These are phyloP conservation scores for Danio jaintianensis DNA, from an alignment of 2,797 vertebrate species.

Conservation along the genomic window DNA sequence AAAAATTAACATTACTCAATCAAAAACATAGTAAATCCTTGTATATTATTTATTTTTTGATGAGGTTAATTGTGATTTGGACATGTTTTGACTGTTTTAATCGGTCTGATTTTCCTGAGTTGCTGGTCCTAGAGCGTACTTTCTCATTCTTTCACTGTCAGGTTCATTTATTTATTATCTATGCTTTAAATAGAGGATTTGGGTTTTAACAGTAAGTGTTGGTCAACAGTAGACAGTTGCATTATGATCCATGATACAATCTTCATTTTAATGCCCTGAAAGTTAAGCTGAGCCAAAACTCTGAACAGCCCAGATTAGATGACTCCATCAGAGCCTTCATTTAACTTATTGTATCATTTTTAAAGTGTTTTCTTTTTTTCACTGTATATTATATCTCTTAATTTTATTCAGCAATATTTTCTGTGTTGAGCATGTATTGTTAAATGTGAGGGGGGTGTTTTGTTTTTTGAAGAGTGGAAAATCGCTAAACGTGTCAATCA, in stretches of 20 bases:
- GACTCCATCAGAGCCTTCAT: slow-evolving; percentile 49
- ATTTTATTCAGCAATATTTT: slow-evolving; percentile 54
- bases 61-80: not conserved
- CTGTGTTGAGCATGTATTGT: slow-evolving; percentile 54
- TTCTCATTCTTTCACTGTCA: slow-evolving; percentile 59
- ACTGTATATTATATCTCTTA: slow-evolving; percentile 45
- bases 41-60: not conserved
- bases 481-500: slow-evolving; percentile 28
- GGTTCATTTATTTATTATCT: slow-evolving; percentile 71
- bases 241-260: not conserved
- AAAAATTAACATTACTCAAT: too few relatives aligned
- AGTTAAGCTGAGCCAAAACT: slow-evolving; percentile 53
- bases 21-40: too few relatives aligned
- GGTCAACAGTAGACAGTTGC: too few relatives aligned
- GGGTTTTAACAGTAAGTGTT: slow-evolving; percentile 41
- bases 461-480: slow-evolving; percentile 7
- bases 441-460: slow-evolving; percentile 41
- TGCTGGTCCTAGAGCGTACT: not conserved
- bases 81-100: slow-evolving; percentile 6
- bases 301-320: slow-evolving; percentile 20
- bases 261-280: slow-evolving; percentile 48
- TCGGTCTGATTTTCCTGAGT: not conserved
- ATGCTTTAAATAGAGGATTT: slow-evolving; percentile 65
- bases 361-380: slow-evolving; percentile 48
- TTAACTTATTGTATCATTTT: slow-evolving; percentile 64